Evolutionary conservation across 2,113 vertebrate species (phyloP).

Genomic region (Kryptolebias marmoratus): DNA sequence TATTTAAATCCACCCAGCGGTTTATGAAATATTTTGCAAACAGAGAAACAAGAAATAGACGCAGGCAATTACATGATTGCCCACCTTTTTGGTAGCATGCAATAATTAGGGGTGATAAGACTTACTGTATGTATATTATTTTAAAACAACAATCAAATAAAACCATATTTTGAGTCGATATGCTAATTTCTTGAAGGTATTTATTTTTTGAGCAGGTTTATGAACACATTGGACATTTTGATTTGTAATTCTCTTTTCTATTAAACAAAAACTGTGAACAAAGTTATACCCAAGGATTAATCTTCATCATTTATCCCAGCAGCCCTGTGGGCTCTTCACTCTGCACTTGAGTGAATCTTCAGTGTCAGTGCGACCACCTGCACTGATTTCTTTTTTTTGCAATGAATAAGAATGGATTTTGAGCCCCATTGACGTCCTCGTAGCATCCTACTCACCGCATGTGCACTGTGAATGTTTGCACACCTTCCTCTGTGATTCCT

Average conservation of each 20-base stretch:
- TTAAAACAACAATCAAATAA: too few relatives aligned
- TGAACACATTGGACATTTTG: conserved; percentile 5
- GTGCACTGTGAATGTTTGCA: conserved; percentile 12
- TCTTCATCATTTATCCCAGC: conserved; percentile 26
- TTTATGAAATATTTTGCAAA: too few relatives aligned
- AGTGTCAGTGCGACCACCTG: conserved; percentile 36
- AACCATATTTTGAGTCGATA: too few relatives aligned
- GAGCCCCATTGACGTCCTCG: conserved; percentile 7
- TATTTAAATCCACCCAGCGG: too few relatives aligned
- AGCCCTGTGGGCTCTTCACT: conserved; percentile 13
- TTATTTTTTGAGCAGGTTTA: neutral
- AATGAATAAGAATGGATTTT: conserved; percentile 16
- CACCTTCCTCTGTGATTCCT: neutral
- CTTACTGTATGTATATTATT: too few relatives aligned
- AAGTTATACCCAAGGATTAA: conserved; percentile 8
- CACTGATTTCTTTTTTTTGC: conserved; percentile 24
- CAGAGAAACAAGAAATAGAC: too few relatives aligned
- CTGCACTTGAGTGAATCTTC: conserved; percentile 22
- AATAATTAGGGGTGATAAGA: too few relatives aligned
- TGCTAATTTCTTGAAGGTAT: too few relatives aligned
- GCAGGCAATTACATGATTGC: too few relatives aligned
- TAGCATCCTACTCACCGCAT: conserved; percentile 1
- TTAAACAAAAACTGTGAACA: conserved; percentile 3
- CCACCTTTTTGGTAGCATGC: too few relatives aligned
- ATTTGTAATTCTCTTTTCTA: conserved; percentile 12